A percentile compares a stretch with the other conserved stretches of the same genome.
Evolutionary conservation across 1,140 invertebrate genomes (phyloP).

Genomic region (Bradynema listronoti): DNA sequence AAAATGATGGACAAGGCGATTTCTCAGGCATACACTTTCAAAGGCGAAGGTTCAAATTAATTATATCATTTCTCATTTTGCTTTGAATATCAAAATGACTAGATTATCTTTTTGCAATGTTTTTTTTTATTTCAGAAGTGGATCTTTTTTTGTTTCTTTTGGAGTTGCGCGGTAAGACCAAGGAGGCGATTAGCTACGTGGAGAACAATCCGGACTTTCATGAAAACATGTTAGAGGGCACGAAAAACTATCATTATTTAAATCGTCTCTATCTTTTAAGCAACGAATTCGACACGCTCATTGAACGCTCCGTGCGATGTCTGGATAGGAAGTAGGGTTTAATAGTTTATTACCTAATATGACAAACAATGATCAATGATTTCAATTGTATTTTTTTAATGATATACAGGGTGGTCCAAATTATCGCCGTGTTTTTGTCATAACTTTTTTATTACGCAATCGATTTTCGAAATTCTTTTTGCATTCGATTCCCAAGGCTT

Average conservation of each 20-base stretch:
- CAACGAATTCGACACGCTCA: not conserved
- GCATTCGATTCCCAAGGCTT: no score
- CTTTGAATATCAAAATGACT: not conserved
- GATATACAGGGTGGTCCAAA: no score
- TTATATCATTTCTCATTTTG: not conserved
- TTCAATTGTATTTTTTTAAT: no score
- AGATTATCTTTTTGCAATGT: constrained; percentile 1
- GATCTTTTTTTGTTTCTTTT: constrained; percentile 27
- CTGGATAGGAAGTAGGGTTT: constrained; percentile 20
- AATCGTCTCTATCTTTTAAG: not conserved
- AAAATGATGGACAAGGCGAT: constrained; percentile 75
- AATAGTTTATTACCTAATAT: no score
- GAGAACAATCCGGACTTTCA: not conserved
- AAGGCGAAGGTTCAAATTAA: constrained; percentile 9
- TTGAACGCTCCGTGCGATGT: constrained; percentile 2
- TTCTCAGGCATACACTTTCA: not conserved
- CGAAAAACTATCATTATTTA: not conserved
- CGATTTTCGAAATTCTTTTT: no score
- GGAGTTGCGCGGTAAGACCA: not conserved
- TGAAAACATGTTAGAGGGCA: not conserved
- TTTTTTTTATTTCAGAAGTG: constrained; percentile 29
- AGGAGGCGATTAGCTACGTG: constrained; percentile 22
- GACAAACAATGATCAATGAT: no score
- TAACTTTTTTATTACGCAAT: no score
- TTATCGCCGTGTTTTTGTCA: no score